Percentiles rank a stretch among this genome's conserved stretches.
Evolutionary conservation across 2,888 invertebrate genomes (phyloP).

Genomic region (Heliconius erato): DNA sequence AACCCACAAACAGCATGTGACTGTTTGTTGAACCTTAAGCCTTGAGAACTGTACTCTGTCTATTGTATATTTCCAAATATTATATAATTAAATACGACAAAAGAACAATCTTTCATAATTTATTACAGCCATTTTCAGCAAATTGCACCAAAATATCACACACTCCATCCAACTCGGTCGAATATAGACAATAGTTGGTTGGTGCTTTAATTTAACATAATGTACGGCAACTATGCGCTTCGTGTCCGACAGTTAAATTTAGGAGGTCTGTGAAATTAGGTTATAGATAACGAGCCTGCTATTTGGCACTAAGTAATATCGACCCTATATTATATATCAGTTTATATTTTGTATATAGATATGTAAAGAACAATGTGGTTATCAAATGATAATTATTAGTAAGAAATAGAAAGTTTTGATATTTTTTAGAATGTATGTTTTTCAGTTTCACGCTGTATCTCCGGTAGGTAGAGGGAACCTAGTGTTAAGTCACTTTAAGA

Average conservation of each 20-base stretch:
- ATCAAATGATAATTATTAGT: not conserved
- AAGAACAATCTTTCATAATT: not conserved
- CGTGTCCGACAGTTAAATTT: slow-evolving; percentile 48
- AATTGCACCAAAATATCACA: not conserved
- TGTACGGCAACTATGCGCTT: slow-evolving; percentile 54
- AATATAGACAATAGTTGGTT: slow-evolving; percentile 36
- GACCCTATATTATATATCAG: slow-evolving; percentile 5
- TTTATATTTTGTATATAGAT: not conserved
- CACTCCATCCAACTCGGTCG: slow-evolving; percentile 7
- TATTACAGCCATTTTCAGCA: not conserved
- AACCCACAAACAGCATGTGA: not conserved
- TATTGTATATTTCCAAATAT: not conserved
- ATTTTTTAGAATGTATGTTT: not conserved
- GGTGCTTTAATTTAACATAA: slow-evolving; percentile 65
- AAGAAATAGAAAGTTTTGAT: not conserved
- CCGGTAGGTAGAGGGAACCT: too few relatives aligned
- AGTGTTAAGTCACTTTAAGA: too few relatives aligned
- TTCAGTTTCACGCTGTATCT: too few relatives aligned
- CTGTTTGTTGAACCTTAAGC: too few relatives aligned
- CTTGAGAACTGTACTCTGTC: too few relatives aligned
- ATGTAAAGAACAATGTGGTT: not conserved
- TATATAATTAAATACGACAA: not conserved
- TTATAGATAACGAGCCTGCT: slow-evolving; percentile 37
- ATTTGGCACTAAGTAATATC: slow-evolving; percentile 32
- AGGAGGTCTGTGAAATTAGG: slow-evolving; percentile 38